phyloP scores from a whole-genome alignment of 2,113 vertebrate genomes.

The Cryptoleucopteryx plumbea region DNA sequence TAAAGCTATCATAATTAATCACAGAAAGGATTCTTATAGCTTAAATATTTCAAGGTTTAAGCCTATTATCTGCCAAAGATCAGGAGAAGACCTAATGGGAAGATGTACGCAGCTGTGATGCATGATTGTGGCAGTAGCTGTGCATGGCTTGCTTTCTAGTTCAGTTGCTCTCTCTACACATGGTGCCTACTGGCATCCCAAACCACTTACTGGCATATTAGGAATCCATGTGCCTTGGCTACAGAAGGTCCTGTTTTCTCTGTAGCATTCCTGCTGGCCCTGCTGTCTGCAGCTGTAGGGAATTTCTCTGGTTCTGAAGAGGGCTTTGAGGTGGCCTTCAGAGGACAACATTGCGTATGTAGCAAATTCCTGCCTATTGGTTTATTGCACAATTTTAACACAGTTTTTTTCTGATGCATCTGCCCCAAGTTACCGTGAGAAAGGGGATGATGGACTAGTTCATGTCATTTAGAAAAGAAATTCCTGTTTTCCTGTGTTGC shows the following conservation, averaged over 20 bases:
- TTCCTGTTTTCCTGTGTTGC: background rate
- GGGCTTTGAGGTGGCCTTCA: background rate
- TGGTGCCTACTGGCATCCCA: background rate
- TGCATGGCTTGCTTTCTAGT: background rate
- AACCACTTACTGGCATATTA: background rate
- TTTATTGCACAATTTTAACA: background rate
- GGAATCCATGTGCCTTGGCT: background rate
- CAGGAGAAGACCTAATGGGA: background rate
- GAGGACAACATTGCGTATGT: background rate
- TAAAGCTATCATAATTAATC: background rate
- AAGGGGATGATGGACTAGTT: background rate
- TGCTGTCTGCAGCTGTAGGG: background rate
- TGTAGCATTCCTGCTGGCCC: background rate
- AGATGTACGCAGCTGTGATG: background rate
- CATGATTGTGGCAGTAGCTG: background rate
- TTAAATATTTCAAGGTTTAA: background rate
- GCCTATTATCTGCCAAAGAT: background rate
- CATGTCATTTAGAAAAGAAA: background rate
- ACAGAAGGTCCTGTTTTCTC: background rate
- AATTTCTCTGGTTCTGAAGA: background rate
- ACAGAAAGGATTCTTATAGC: background rate
- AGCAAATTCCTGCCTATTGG: background rate
- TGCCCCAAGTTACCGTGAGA: background rate
- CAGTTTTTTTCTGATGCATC: background rate
- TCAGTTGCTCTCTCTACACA: background rate